Base-by-base conservation (phyloP, 2,888 invertebrate species). In the Diloba caeruleocephala region DNA sequence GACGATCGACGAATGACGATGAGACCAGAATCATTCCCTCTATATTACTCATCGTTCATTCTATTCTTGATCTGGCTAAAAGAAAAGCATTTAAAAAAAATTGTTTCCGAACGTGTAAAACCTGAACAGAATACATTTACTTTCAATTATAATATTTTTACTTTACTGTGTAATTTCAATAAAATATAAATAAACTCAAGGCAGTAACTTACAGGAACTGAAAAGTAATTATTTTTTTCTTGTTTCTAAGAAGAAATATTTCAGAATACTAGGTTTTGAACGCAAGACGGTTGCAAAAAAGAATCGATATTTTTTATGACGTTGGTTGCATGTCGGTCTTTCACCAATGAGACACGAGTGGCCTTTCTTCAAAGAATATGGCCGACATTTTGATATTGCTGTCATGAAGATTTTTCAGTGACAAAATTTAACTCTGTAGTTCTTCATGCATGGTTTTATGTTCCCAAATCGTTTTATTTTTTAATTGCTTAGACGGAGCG, bases 381-480 rank as follows among this genome's bases (percentile, higher is more conserved):
- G 93, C 92, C 92, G 93, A 93, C 93, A 92, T 93, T 92, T 93
- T 91, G 89, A 87, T 90, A 87, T 81, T 88, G 85, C 90, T 93
- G 93, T 93, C 92, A 93, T 93, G 92, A 92, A 91, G 90, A 92
- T 89, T 88, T 89, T 90, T 88, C 88, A 91, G 91, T 93, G 91
- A 92, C 88, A 78, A 90, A 92, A 89, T 90, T 84, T 89, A 91
- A 84, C 90, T 89, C 92, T 90, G 88, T 90, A 91, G 89, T 90
- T 92, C 93, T 94, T 92, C 92, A 94, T 93, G 93, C 94, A 93
- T 93, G 94, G 94, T 94, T 94, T 93, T 94, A 94, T 89, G 94
- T 94, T 94, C 93, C 93, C 86, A 81, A 86, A 87, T 85, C 86
- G 84, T 90, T 90, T 92, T 92, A 88, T 90, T 91, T 91, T 92